Evolutionary conservation across 2,797 vertebrate species (phyloP), one percentile per base, ranked within the genome.

Genomic region (Myiotriccus ornatus): DNA sequence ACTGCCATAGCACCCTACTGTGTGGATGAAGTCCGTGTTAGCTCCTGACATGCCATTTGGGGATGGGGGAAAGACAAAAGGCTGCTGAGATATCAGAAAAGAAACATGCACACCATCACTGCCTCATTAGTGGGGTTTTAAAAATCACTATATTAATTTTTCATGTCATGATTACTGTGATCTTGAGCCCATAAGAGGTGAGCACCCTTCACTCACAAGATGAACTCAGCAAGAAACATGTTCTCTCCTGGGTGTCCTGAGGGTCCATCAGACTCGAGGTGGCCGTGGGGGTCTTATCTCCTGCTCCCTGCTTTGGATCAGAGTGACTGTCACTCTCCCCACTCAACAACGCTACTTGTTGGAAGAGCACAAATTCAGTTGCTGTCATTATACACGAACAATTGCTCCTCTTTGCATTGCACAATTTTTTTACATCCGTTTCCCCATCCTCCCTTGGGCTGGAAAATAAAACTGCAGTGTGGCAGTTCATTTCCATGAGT

Each of bases 361-460:
- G 74, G n/a, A 80, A 62, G 18, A 74, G 25, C 56, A 69, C 18
- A 76, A 64, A 34, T 52, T 25, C 4, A 0, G 10, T 19, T 32
- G 50, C n/a, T 10, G 3, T 5, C 6, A 0, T 6, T 44, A 52
- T 0, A 1, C 35, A 79, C 22, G 41, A 68, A 39, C 68, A 75
- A 41, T 39, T 64, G 12, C 7, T 90, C 32, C 59, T 89, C 49
- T 64, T 57, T 39, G 44, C 22, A 11, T 22, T 10, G 8, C 43
- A 35, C 12, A 6, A 4, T 20, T 59, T 59, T 62, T 86, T 47
- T 3, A 34, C 1, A 1, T 37, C 27, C 1, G 0, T 60, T 91
- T 76, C n/a, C 69, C 9, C 71, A 67, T 39, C 12, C 11, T 77
- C 7, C 39, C 52, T 84, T 1, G 0, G 23, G 25, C 35, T 70